Evolutionary conservation across 2,888 invertebrate species (phyloP).

Genomic region (Blera fallax): DNA sequence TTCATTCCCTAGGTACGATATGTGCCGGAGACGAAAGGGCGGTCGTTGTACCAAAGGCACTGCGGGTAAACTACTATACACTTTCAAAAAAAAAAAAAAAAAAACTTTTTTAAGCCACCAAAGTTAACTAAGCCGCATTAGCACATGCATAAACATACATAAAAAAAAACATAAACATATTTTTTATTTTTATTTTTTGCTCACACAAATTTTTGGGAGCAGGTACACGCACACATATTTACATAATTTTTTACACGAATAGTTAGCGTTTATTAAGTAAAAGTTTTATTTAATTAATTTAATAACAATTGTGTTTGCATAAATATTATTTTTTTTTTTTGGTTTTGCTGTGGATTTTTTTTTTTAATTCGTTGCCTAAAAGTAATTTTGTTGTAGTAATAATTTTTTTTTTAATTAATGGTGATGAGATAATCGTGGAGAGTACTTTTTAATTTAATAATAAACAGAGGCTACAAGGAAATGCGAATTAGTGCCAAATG

Average conservation of each 20-base stretch:
- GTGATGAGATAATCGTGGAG: not conserved
- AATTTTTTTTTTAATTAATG: not conserved
- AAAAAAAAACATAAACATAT: constrained; percentile 59
- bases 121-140: constrained; percentile 52
- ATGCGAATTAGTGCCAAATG: not conserved
- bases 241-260: not conserved
- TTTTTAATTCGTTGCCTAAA: not conserved
- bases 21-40: constrained; percentile 98
- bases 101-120: constrained; percentile 20
- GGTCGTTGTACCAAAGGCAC: constrained; percentile 99
- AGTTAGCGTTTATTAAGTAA: not conserved
- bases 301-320: not conserved
- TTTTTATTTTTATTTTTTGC: constrained; percentile 28
- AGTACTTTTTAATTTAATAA: not conserved
- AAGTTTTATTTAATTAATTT: constrained; percentile 4
- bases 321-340: not conserved
- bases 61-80: constrained; percentile 89
- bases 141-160: constrained; percentile 67
- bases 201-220: constrained; percentile 22
- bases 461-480: not conserved
- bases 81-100: constrained; percentile 27
- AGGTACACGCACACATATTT: constrained; percentile 48
- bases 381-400: not conserved
- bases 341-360: not conserved
- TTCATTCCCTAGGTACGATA: constrained; percentile 90